Conservation (phyloP, 2,113 vertebrate species). For the Riparia riparia region DNA sequence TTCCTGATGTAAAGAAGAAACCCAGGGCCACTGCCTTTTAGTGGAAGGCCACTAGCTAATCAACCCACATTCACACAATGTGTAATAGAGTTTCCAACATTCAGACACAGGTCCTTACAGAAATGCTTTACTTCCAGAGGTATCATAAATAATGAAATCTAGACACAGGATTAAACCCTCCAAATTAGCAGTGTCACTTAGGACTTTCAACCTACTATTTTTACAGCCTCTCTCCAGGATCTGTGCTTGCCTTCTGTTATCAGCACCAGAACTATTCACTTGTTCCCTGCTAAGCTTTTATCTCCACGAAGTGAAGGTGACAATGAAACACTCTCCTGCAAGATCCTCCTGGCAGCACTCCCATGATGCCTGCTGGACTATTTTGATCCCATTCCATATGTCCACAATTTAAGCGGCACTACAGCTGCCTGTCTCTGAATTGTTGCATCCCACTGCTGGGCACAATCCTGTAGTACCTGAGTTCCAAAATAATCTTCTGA, state of each 20-base stretch:
- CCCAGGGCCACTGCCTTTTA: not conserved
- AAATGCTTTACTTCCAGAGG: constrained; percentile 31
- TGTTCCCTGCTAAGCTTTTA: constrained; percentile 68
- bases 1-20: constrained; percentile 1
- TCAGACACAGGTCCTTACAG: constrained; percentile 29
- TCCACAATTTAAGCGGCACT: constrained; percentile 57
- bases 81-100: constrained; percentile 52
- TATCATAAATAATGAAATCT: constrained; percentile 70
- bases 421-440: constrained; percentile 38
- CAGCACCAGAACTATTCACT: constrained; percentile 60
- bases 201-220: constrained; percentile 66
- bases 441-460: not conserved
- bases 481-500: constrained; percentile 64
- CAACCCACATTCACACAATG: not conserved
- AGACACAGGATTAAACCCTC: constrained; percentile 58
- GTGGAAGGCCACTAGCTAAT: constrained; percentile 17
- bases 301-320: constrained; percentile 75
- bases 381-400: constrained; percentile 71
- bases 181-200: constrained; percentile 67
- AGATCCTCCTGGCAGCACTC: constrained; percentile 65
- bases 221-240: constrained; percentile 49
- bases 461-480: constrained; percentile 41
- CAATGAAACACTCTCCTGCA: constrained; percentile 63
- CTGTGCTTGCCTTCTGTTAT: constrained; percentile 58
- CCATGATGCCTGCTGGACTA: constrained; percentile 44